These are phyloP conservation scores for Ptychodera flava DNA, from an alignment of 35 echinoderm and acorn worm species.

Conservation along the genomic window DNA sequence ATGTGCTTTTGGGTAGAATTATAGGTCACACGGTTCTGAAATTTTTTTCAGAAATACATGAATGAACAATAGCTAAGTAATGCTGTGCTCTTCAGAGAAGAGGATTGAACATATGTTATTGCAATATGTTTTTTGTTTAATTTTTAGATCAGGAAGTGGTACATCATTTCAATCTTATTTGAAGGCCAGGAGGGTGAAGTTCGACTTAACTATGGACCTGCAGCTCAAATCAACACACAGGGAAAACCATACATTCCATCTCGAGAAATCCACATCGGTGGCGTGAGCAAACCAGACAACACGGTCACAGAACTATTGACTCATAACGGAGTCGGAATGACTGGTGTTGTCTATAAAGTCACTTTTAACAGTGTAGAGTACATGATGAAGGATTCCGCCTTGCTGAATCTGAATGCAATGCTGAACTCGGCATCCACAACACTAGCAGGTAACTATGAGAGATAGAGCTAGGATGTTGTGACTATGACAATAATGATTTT, in stretches of 20 bases:
- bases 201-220: constrained; percentile 32
- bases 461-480: too few relatives aligned
- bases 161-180: constrained; percentile 25
- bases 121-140: too few relatives aligned
- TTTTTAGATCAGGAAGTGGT: constrained; percentile 31
- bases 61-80: too few relatives aligned
- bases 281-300: neutral
- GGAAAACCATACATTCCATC: neutral
- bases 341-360: constrained; percentile 41
- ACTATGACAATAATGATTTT: too few relatives aligned
- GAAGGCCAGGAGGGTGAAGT: constrained; percentile 16
- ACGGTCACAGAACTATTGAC: neutral
- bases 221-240: constrained; percentile 13
- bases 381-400: constrained; percentile 30
- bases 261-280: neutral
- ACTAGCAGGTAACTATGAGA: constrained; percentile 34
- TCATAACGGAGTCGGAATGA: constrained; percentile 7
- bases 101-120: too few relatives aligned
- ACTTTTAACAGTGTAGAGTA: constrained; percentile 31
- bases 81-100: too few relatives aligned
- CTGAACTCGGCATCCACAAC: constrained; percentile 46
- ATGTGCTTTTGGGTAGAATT: too few relatives aligned
- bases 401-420: constrained; percentile 11
- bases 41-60: too few relatives aligned
- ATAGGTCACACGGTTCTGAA: too few relatives aligned